phyloP scores from a whole-genome alignment of 2,797 vertebrate genomes.

The Perodicticus potto region DNA sequence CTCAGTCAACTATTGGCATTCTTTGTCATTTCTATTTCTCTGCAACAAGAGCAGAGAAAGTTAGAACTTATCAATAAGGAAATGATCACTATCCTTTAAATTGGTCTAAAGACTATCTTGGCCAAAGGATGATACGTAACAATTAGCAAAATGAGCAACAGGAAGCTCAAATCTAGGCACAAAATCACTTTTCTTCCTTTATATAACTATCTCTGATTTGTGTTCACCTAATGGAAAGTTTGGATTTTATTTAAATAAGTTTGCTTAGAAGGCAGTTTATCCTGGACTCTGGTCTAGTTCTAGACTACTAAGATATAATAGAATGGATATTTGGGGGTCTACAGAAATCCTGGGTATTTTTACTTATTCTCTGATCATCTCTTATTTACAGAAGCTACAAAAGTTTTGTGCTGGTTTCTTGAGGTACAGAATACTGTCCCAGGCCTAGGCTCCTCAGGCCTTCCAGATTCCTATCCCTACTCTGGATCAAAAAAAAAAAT shows the following conservation, averaged over 20 bases:
- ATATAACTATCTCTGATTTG: background rate
- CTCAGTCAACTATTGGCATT: background rate
- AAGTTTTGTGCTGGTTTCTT: background rate
- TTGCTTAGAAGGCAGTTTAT: background rate
- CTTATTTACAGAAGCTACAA: background rate
- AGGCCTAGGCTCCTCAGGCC: background rate
- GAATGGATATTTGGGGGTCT: background rate
- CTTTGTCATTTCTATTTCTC: background rate
- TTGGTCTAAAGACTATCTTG: background rate
- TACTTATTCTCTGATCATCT: background rate
- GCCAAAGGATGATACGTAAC: background rate
- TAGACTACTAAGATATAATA: background rate
- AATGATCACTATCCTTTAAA: background rate
- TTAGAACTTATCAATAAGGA: background rate
- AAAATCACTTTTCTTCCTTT: background rate
- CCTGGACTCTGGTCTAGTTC: background rate
- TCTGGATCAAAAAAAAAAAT: background rate
- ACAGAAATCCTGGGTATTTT: background rate
- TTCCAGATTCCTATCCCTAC: background rate
- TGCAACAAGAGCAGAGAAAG: background rate
- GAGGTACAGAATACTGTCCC: background rate
- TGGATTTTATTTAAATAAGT: slow-evolving; percentile 20
- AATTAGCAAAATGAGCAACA: background rate
- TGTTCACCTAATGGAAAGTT: background rate
- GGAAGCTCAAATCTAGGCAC: background rate